A percentile compares a stretch with the other conserved stretches of the same genome.
Evolutionary conservation across 2,113 vertebrate genomes (phyloP).

Genomic region (Noturus placidus): DNA sequence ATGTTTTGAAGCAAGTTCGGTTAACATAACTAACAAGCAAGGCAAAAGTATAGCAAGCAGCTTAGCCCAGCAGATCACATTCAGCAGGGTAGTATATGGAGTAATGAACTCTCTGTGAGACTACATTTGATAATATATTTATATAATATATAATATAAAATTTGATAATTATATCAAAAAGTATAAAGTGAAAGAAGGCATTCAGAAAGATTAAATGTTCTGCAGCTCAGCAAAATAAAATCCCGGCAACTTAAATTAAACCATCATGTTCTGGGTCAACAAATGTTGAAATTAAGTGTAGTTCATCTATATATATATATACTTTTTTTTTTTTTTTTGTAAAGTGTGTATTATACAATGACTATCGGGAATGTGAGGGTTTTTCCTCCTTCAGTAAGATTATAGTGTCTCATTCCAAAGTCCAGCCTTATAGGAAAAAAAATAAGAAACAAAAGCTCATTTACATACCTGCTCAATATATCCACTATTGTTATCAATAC

Average conservation of each 20-base stretch:
- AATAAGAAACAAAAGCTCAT: not conserved
- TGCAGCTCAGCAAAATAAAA: not conserved
- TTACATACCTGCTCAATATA: not conserved
- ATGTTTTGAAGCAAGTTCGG: not conserved
- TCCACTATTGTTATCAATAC: not conserved
- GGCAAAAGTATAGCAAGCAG: not conserved
- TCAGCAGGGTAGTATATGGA: not conserved
- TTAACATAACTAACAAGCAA: not conserved
- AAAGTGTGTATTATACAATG: not conserved
- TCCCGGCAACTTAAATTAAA: not conserved
- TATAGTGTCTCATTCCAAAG: not conserved
- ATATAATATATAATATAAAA: too few species aligned
- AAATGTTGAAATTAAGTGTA: not conserved
- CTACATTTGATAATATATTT: not conserved
- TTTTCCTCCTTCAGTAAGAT: not conserved
- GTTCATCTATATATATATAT: too few species aligned
- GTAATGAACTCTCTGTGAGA: not conserved
- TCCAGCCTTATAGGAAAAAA: not conserved
- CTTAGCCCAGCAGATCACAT: not conserved
- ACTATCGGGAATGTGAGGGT: not conserved
- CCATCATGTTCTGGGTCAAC: not conserved
- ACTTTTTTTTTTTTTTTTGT: not conserved
- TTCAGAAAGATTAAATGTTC: not conserved
- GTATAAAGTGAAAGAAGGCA: not conserved
- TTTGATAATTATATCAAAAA: not conserved